These are phyloP conservation scores for Actinopyga echinites DNA, from an alignment of 53 echinoderm and acorn worm genomes.

Conservation along the genomic window DNA sequence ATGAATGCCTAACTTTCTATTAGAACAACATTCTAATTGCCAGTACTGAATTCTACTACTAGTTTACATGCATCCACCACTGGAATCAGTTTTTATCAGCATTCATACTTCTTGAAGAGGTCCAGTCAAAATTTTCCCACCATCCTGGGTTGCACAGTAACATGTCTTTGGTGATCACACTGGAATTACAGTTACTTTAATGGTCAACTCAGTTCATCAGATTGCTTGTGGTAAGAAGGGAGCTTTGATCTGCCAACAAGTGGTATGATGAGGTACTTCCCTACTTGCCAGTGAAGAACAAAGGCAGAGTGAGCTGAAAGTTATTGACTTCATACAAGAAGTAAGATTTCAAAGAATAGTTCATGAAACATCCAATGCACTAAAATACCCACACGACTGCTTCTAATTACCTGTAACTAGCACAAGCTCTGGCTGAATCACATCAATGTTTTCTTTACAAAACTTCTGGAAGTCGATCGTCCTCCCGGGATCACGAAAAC, in stretches of 20 bases:
- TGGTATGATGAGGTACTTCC: not conserved
- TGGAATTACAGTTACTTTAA: no score
- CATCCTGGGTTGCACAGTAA: no score
- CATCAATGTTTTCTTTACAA: slow-evolving; percentile 78
- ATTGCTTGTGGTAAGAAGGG: no score
- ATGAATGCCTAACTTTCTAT: no score
- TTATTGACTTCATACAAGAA: not conserved
- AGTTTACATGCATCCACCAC: no score
- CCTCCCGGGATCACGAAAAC: slow-evolving; percentile 80
- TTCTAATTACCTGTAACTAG: slow-evolving; percentile 78
- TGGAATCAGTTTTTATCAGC: no score
- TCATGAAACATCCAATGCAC: not conserved
- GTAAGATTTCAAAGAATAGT: not conserved
- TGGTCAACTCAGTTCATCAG: no score
- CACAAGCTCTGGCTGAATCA: slow-evolving; percentile 81
- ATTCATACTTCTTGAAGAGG: no score
- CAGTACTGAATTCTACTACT: no score
- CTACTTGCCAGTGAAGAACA: not conserved
- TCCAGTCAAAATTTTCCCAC: no score
- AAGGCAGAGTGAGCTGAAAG: not conserved
- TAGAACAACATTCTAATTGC: no score
- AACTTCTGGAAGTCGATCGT: slow-evolving; percentile 80
- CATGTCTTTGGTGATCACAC: no score
- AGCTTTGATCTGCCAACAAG: not conserved
- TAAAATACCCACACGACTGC: not conserved